Evolutionary conservation across 2,113 vertebrate species (phyloP).

Genomic region (Entosphenus tridentatus): DNA sequence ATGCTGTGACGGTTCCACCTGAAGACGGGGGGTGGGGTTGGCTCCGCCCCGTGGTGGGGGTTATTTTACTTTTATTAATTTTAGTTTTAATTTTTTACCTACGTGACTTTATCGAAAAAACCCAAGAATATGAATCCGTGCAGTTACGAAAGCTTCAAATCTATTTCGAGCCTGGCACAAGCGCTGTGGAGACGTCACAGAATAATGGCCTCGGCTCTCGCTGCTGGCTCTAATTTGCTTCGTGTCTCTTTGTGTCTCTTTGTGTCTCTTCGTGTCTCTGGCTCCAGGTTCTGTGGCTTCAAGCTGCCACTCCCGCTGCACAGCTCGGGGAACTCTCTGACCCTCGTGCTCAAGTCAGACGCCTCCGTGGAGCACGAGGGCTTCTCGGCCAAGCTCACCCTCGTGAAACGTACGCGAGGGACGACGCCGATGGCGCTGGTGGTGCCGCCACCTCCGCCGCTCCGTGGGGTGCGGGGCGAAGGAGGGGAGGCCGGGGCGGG

Average conservation of each 20-base stretch:
- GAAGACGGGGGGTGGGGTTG: too few relatives aligned
- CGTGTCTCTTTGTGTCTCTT: not conserved
- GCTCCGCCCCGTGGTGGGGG: too few relatives aligned
- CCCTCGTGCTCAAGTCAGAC: conserved; percentile 12
- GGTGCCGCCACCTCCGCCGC: too few relatives aligned
- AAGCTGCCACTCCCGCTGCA: conserved; percentile 11
- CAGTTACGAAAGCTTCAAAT: too few relatives aligned
- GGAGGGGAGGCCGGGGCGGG: too few relatives aligned
- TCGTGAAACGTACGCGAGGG: conserved; percentile 6
- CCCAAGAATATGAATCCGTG: too few relatives aligned
- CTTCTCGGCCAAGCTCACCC: conserved; percentile 11
- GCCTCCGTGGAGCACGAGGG: conserved; percentile 13
- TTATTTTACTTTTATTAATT: too few relatives aligned
- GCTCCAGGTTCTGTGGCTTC: conserved; percentile 13
- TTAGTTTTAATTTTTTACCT: too few relatives aligned
- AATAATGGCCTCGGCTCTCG: not conserved
- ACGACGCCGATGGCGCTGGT: not conserved
- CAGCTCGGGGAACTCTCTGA: conserved; percentile 11
- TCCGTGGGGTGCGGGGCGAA: too few relatives aligned
- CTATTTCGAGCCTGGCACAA: too few relatives aligned
- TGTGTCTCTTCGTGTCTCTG: not conserved
- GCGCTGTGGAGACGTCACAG: not conserved
- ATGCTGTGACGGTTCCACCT: too few relatives aligned
- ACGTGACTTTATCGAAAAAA: too few relatives aligned
- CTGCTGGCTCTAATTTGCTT: not conserved